phyloP scores from a whole-genome alignment of 1,140 invertebrate species.

The Penaeus indicus region DNA sequence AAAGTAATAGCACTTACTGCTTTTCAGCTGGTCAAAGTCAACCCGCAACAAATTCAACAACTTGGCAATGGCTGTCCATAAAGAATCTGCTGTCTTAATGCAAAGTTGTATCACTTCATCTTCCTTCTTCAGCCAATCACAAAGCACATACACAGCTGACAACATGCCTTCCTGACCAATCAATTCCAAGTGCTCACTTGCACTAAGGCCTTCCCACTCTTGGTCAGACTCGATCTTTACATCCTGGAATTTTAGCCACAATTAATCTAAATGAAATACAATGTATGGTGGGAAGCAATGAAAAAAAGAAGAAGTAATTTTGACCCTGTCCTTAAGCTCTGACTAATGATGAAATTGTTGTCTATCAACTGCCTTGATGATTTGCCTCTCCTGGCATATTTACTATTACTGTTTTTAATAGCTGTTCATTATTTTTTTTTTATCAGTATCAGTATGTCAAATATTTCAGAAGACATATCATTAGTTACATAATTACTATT shows the following conservation, averaged over 20 bases:
- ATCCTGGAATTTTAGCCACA: constrained; percentile 31
- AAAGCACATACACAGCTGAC: constrained; percentile 48
- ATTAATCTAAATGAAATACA: too few species aligned
- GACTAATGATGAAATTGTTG: too few species aligned
- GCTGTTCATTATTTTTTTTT: too few species aligned
- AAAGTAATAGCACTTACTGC: constrained; percentile 15
- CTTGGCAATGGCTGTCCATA: constrained; percentile 54
- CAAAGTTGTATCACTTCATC: constrained; percentile 55
- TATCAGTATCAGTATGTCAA: too few species aligned
- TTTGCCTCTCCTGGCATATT: too few species aligned
- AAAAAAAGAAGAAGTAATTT: too few species aligned
- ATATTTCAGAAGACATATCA: background rate
- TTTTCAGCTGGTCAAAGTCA: constrained; percentile 48
- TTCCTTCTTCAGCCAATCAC: constrained; percentile 49
- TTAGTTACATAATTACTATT: background rate
- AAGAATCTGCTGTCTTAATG: constrained; percentile 44
- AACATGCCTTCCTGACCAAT: constrained; percentile 57
- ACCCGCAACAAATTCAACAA: constrained; percentile 45
- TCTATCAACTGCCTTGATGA: too few species aligned
- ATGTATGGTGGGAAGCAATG: too few species aligned
- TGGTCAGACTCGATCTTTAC: constrained; percentile 58
- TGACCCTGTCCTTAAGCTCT: too few species aligned
- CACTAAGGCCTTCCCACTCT: constrained; percentile 56
- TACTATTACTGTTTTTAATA: too few species aligned
- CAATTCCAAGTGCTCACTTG: constrained; percentile 49